phyloP scores from a whole-genome alignment of 2,797 vertebrate genomes.

The Echeneis naucrates region DNA sequence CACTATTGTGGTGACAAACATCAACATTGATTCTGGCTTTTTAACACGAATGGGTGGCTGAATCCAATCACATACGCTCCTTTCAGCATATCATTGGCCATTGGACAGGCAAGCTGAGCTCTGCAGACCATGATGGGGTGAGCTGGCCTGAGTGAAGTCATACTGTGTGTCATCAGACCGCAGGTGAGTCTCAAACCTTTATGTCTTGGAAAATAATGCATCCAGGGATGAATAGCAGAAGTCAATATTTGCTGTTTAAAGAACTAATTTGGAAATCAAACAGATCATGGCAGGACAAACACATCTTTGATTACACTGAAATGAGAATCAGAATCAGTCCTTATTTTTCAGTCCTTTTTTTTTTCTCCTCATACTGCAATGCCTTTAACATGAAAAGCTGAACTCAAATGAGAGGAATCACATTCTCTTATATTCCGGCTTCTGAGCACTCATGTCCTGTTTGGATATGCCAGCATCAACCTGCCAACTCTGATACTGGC shows the following conservation, averaged over 20 bases:
- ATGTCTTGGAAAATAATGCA: neutral
- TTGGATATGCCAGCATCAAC: slow-evolving; percentile 30
- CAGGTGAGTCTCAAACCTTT: neutral
- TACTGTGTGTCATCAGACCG: neutral
- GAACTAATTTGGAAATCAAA: slow-evolving; percentile 22
- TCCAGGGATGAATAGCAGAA: neutral
- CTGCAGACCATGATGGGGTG: neutral
- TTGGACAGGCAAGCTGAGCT: neutral
- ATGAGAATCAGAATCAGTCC: slow-evolving; percentile 34
- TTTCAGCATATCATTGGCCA: neutral
- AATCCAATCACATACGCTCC: neutral
- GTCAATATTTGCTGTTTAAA: slow-evolving; percentile 15
- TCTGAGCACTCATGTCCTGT: slow-evolving; percentile 30
- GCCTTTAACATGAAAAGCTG: slow-evolving; percentile 22
- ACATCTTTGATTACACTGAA: slow-evolving; percentile 30
- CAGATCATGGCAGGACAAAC: slow-evolving; percentile 1
- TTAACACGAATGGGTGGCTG: neutral
- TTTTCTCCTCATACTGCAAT: neutral
- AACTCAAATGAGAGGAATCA: slow-evolving; percentile 41
- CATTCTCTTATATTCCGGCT: slow-evolving; percentile 25
- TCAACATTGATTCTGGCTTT: slow-evolving; percentile 2
- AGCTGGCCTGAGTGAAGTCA: neutral
- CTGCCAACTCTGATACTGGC: slow-evolving; percentile 50
- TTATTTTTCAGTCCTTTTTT: slow-evolving; percentile 16
- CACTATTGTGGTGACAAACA: neutral